Percentiles rank a stretch among this genome's conserved stretches.
Evolutionary conservation across 2,797 vertebrate species (phyloP).

Genomic region (Taeniopygia guttata): DNA sequence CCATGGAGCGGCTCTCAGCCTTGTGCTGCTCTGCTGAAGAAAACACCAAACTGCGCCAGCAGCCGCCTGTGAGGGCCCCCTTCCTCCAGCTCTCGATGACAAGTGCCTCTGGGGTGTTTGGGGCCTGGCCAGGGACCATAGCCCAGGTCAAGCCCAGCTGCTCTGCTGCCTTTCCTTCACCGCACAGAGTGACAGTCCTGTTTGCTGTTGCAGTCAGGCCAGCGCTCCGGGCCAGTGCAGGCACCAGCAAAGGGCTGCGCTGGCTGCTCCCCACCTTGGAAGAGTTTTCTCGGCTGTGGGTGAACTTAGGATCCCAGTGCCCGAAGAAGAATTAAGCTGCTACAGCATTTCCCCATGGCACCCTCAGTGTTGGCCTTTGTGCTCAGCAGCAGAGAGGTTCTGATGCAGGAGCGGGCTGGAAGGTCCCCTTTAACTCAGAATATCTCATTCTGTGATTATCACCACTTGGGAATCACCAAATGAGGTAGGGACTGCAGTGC

Average conservation of each 20-base stretch:
- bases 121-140: background rate
- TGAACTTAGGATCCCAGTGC: background rate
- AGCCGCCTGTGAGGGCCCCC: background rate
- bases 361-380: background rate
- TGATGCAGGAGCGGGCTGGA: background rate
- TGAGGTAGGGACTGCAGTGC: fast-evolving
- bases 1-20: background rate
- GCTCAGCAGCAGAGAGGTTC: background rate
- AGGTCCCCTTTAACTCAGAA: too few relatives aligned
- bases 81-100: fast-evolving
- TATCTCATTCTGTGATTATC: background rate
- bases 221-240: background rate
- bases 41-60: background rate
- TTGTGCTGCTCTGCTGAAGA: background rate
- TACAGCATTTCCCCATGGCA: background rate
- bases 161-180: constrained; percentile 2
- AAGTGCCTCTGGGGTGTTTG: background rate
- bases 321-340: background rate
- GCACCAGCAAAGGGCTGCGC: background rate
- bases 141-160: background rate
- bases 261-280: background rate
- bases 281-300: background rate
- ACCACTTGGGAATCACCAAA: background rate
- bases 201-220: background rate
- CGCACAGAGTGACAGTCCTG: background rate